Base-by-base conservation (phyloP, 2,797 vertebrate species). In the Alosa sapidissima region DNA sequence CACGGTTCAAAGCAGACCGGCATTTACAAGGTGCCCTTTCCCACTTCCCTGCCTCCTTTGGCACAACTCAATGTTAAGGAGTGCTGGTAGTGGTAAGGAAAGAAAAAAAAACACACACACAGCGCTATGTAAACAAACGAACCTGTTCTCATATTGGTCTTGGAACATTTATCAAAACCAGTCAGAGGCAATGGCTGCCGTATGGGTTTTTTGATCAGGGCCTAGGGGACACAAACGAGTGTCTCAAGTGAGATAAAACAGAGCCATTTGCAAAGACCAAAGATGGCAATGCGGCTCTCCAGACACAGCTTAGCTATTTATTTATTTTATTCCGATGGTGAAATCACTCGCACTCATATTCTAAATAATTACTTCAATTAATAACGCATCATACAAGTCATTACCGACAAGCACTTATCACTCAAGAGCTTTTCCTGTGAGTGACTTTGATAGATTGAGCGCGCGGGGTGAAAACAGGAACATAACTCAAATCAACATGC, bases 281-380 rank as follows among this genome's bases (percentile, higher is more conserved):
- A 78, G 14, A 78, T 21, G 19, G 14, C 36, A 78, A 47, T 45
- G 19, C 0, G 19, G 14, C 36, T 47, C 36, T 47, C 9, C 16
- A 78, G 19, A 47, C 41, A 47, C 41, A 78, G 36, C 72, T 7
- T 2, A 16, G 72, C 72, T 47, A 78, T 78, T 78, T 78, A 41
- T 78, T 78, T 78, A 78, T 78, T 78, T 78, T 21, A 78, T 47
- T 78, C 36, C 7, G 72, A 47, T 45, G 41, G 19, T 19, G 72
- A 19, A 78, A 78, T 78, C 41, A 78, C 72, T 78, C 72, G 47
- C 2, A 19, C 36, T 45, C 36, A 88, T 90, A 91, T 88, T 90
- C 91, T 91, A 91, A 89, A 89, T 60, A 90, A 93, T 93, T 92
- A 92, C 91, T 89, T 93, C 90, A 91, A 90, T 92, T 93, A 94